Percentiles rank a stretch among this genome's conserved stretches.
Evolutionary conservation across 2,797 vertebrate genomes (phyloP).

Genomic region (Gymnodraco acuticeps): DNA sequence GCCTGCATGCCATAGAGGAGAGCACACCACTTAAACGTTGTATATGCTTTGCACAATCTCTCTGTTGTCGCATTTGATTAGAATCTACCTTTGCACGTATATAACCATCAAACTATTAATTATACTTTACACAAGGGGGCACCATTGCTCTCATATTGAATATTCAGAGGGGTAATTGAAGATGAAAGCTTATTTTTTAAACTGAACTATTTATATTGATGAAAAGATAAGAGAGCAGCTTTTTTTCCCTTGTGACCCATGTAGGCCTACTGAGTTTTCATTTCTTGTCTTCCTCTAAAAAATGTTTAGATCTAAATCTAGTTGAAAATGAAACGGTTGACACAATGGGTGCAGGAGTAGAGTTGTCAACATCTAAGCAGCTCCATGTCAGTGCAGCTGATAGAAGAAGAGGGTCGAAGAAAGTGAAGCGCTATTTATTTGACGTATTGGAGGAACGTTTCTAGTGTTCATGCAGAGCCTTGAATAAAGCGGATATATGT

Average conservation of each 20-base stretch:
- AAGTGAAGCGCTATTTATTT: conserved; percentile 47
- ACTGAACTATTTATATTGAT: conserved; percentile 77
- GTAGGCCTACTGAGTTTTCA: conserved; percentile 29
- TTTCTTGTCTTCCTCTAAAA: conserved; percentile 25
- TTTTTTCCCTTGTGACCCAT: conserved; percentile 45
- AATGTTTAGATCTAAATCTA: too few relatives aligned
- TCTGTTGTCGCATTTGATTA: conserved; percentile 27
- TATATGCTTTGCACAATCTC: conserved; percentile 26
- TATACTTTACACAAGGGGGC: conserved; percentile 79
- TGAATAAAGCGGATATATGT: conserved; percentile 30
- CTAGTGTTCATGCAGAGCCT: conserved; percentile 28
- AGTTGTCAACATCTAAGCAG: conserved; percentile 64
- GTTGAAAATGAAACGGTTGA: conserved; percentile 56
- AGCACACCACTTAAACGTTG: conserved; percentile 29
- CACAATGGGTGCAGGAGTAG: conserved; percentile 69
- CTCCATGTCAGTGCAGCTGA: conserved; percentile 47
- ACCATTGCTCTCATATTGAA: conserved; percentile 77
- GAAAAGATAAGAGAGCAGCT: conserved; percentile 51
- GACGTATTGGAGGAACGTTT: conserved; percentile 25
- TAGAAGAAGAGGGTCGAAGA: conserved; percentile 54
- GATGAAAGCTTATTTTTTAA: conserved; percentile 80
- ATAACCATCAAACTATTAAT: conserved; percentile 50
- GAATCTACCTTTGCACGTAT: conserved; percentile 14
- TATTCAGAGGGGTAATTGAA: conserved; percentile 61
- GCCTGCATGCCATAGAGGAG: conserved; percentile 32